A percentile compares a stretch with the other conserved stretches of the same genome.
phyloP scores from a whole-genome alignment of 2,888 invertebrate species.

The Tuberolachnus salignus region DNA sequence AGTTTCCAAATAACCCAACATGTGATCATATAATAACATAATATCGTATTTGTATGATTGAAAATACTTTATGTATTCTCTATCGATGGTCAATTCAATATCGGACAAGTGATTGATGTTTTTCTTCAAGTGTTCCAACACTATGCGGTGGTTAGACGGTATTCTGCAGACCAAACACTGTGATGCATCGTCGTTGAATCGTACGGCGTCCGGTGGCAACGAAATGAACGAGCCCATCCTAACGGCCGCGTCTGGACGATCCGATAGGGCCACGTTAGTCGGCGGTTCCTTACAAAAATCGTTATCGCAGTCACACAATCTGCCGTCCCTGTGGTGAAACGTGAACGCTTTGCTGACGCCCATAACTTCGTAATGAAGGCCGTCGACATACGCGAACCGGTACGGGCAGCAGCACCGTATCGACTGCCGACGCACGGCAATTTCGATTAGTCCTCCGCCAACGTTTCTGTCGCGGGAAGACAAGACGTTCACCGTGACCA shows the following conservation, averaged over 20 bases:
- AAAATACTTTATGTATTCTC: slow-evolving; percentile 8
- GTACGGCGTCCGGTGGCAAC: background rate
- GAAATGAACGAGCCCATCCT: background rate
- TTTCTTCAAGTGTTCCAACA: slow-evolving; percentile 10
- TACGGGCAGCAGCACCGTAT: slow-evolving; percentile 19
- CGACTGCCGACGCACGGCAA: background rate
- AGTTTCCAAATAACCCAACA: too few species aligned
- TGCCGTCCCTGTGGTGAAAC: slow-evolving; percentile 10
- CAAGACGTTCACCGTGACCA: slow-evolving; percentile 22
- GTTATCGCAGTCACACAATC: slow-evolving; percentile 5
- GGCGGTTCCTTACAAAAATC: background rate
- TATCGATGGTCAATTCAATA: background rate
- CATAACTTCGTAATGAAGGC: slow-evolving; percentile 19
- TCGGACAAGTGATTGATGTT: background rate
- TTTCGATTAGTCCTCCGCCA: background rate
- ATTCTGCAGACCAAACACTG: slow-evolving; percentile 5
- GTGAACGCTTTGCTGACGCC: slow-evolving; percentile 20
- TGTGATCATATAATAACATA: background rate
- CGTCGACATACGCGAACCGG: slow-evolving; percentile 37
- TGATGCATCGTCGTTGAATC: background rate
- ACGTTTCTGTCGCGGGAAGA: background rate
- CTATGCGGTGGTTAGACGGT: slow-evolving; percentile 10
- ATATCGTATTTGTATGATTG: background rate
- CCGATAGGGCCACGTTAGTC: background rate
- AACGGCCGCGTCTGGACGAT: background rate